Conservation (phyloP, 2,888 invertebrate species). For the Apodemia zela region DNA sequence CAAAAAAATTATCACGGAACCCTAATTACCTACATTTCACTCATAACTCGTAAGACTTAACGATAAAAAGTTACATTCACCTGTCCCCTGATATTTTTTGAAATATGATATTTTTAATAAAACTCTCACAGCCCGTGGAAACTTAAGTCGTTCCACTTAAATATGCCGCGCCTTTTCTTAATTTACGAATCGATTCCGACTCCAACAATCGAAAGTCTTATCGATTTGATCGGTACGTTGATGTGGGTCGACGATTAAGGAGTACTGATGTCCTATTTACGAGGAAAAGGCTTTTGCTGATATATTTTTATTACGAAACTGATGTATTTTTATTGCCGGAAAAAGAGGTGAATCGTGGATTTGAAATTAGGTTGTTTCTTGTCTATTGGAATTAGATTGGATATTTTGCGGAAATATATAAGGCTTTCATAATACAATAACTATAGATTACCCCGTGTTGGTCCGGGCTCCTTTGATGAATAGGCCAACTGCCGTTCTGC, state of each 20-base stretch:
- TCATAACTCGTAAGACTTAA: not conserved
- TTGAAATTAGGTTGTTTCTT: not conserved
- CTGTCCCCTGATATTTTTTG: not conserved
- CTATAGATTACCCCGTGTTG: no score
- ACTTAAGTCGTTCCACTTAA: conserved; percentile 19
- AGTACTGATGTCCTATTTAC: conserved; percentile 14
- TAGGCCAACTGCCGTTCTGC: no score
- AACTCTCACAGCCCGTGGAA: conserved; percentile 7
- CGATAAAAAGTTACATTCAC: not conserved
- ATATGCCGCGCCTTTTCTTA: conserved; percentile 19
- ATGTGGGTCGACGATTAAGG: conserved; percentile 13
- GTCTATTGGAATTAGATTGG: conserved; percentile 5
- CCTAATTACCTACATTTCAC: no score
- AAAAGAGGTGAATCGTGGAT: not conserved
- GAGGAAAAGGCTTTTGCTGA: conserved; percentile 9
- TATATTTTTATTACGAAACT: conserved; percentile 12
- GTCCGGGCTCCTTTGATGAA: no score
- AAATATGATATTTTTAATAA: conserved; percentile 15
- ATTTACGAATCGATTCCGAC: conserved; percentile 17
- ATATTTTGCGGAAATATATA: not conserved
- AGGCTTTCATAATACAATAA: not conserved
- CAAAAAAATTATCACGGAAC: no score
- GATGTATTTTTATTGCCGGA: conserved; percentile 13
- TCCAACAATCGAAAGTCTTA: conserved; percentile 4
- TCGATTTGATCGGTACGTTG: conserved; percentile 5